Evolutionary conservation across 2,888 invertebrate species (phyloP), one percentile per base, ranked within the genome.

Genomic region (Ochlodes sylvanus): DNA sequence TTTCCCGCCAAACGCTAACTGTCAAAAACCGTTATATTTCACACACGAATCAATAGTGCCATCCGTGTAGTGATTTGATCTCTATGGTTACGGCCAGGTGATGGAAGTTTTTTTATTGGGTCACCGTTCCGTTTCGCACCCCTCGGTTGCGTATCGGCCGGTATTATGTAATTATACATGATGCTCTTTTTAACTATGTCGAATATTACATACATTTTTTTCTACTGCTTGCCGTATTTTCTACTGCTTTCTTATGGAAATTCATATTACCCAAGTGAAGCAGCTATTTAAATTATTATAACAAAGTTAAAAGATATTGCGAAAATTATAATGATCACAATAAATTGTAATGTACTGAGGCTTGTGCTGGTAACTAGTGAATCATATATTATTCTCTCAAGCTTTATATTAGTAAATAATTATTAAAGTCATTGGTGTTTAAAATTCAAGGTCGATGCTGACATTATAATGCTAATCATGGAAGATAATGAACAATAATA

Each of bases 71-170:
- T 92, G 92, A 93, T 93, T 93, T 86, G 85, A 89, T 92, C 90
- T 80, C 92, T 87, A 93, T 93, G 91, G 93, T 87, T 84, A 93
- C 92, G 71, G 84, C 92, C 92, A 93, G 92, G 92, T 93, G 92
- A 56, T 85, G 77, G 75, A 73, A 79, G 79, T 73, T 80, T 86
- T 84, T 83, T 84, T 65, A 62, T 76, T 81, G 82, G 87, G 86
- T 80, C 81, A 80, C 78, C 73, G 76, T 62, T 56, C 50, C 62
- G 73, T 73, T 78, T 72, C 75, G 79, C 84, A 83, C 85, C 86
- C 83, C 77, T 79, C 76, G 75, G 5, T 54, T 62, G 56, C 55
- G 55, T 67, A 55, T 44, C 41, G 41, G 21, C 74, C 73, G 71
- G 41, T 69, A 71, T 72, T 70, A 78, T 79, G 71, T 61, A 47